Evolutionary conservation across 37 sponge, comb jelly and placozoan genomes (phyloP).

Genomic region (Cladorhizidae sp.): DNA sequence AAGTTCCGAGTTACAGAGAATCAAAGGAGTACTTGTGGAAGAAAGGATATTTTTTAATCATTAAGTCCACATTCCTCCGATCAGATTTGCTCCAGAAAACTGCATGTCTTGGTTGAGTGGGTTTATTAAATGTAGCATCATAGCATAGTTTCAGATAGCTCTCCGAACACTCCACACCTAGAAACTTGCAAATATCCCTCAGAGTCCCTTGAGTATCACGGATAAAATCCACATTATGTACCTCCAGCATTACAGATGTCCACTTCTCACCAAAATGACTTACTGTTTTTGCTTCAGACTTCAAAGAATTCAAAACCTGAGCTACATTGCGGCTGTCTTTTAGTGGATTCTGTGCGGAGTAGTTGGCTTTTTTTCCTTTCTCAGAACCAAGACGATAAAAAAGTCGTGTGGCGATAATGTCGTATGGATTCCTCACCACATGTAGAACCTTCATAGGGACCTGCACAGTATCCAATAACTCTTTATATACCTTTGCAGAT

Average conservation of each 20-base stretch:
- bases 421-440: constrained; percentile 43
- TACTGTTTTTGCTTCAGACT: neutral
- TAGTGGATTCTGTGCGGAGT: neutral
- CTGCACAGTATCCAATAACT: neutral
- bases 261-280: constrained; percentile 2
- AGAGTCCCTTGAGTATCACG: neutral
- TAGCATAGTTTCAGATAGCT: constrained; percentile 17
- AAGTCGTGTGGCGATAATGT: constrained; percentile 36
- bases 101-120: constrained; percentile 10
- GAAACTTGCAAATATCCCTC: constrained; percentile 20
- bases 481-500: neutral
- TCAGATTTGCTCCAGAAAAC: constrained; percentile 12
- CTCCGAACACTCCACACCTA: constrained; percentile 22
- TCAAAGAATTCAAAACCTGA: neutral
- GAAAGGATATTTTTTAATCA: constrained; percentile 5
- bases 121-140: neutral
- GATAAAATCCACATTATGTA: constrained; percentile 32
- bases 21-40: constrained; percentile 21
- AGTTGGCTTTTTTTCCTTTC: neutral
- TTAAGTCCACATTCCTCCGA: neutral
- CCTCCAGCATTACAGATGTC: constrained; percentile 1
- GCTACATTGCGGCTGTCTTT: neutral
- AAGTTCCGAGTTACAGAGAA: neutral
- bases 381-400: neutral
- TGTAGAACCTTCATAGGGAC: constrained; percentile 25